Percentiles rank a stretch among this genome's conserved stretches.
These are phyloP conservation scores for Pseudochromis fuscus DNA, from an alignment of 2,797 vertebrate species.

Conservation along the genomic window DNA sequence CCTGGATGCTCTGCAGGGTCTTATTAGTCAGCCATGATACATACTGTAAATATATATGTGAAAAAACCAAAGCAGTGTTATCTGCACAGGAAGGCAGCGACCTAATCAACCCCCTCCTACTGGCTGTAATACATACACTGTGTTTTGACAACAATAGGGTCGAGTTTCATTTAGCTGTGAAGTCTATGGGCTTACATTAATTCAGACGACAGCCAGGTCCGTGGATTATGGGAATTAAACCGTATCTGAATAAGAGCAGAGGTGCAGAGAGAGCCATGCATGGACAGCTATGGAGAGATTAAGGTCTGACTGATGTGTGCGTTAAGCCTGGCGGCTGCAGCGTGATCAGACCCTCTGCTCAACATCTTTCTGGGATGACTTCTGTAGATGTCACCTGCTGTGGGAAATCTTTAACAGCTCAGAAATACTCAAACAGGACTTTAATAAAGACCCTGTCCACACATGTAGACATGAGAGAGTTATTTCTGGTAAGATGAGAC, in stretches of 20 bases:
- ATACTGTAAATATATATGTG: too few species aligned
- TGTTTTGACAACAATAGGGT: slow-evolving; percentile 71
- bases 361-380: slow-evolving; percentile 72
- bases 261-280: slow-evolving; percentile 63
- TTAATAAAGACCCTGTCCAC: too few species aligned
- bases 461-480: too few species aligned
- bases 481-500: too few species aligned
- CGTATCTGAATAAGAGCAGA: slow-evolving; percentile 78
- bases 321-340: slow-evolving; percentile 55
- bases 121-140: slow-evolving; percentile 22
- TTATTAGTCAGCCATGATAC: slow-evolving; percentile 83
- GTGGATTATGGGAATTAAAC: slow-evolving; percentile 81
- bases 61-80: slow-evolving; percentile 84
- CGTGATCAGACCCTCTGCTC: slow-evolving; percentile 53
- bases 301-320: slow-evolving; percentile 65
- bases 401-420: not conserved
- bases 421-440: not conserved
- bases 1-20: slow-evolving; percentile 80
- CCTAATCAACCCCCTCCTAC: slow-evolving; percentile 41
- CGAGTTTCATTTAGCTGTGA: slow-evolving; percentile 80
- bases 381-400: slow-evolving; percentile 74
- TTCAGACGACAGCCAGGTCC: slow-evolving; percentile 75
- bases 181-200: slow-evolving; percentile 76
- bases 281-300: slow-evolving; percentile 69
- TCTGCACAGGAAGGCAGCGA: slow-evolving; percentile 37